Evolutionary conservation across 2,113 vertebrate species (phyloP), one percentile per base, ranked within the genome.

Genomic region (Alaudala cheleensis): DNA sequence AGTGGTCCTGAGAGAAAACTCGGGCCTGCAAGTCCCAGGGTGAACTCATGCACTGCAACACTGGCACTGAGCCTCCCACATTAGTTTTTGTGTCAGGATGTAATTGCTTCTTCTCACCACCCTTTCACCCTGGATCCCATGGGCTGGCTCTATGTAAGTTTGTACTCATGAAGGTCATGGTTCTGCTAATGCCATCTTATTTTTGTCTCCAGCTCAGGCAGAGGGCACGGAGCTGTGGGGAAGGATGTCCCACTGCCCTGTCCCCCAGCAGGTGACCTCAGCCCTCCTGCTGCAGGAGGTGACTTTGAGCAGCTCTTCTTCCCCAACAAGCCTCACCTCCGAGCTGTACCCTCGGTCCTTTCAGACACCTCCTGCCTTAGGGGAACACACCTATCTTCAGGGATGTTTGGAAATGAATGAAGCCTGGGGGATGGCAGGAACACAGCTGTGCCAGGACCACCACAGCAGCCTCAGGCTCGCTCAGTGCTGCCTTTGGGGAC

Each of bases 111-210:
- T 57, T n/a, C 42, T 77, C 1, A 0, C 66, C 78, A 65, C 49
- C 45, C 34, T 74, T 81, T 61, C 84, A 79, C 40, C 49, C 77
- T 39, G 69, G 15, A 57, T 61, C 76, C 72, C 61, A 16, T 4
- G 33, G 72, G 64, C 60, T 86, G 28, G 12, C 4, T 60, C 42
- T 66, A 1, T 6, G 9, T 1, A 10, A 39, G 24, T n/a, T 50
- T 69, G 39, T 42, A 15, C 31, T 74, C 0, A 0, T 26, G 29
- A 79, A 84, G 69, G 80, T 89, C 53, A 7, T 0, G 17, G 60
- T 60, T 26, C 49, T 82, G 65, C 50, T 84, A 29, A 80, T 61
- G 78, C 39, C 51, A 53, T 33, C 56, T 71, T 47, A 24, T 57
- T 90, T 93, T 76, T 61, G 47, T 45, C 65, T 71, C 9, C 25